Base-by-base conservation (phyloP, 1,140 invertebrate genomes). In the Plectus sambesii region DNA sequence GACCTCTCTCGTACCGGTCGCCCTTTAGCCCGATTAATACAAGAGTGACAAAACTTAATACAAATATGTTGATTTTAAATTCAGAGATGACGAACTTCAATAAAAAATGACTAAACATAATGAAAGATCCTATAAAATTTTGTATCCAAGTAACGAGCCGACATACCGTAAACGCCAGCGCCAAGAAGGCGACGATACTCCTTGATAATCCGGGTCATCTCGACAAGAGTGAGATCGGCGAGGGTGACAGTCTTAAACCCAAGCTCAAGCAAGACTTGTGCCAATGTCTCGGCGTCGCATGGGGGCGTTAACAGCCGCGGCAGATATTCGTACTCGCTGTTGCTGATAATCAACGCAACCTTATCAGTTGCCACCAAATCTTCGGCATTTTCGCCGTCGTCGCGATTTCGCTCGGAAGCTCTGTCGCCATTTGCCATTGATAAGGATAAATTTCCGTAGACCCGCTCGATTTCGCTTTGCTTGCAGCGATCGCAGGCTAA, bases 221-320 rank as follows among this genome's bases (percentile, higher is more conserved):
- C 72, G 15, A 51, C 58, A 36, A 70, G 61, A 2, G 69, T 73
- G 38, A 74, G 55, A 53, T 74, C 72, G 23, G 72, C 58, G 4
- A 74, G 53, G 4, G 71, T 71, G 2, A 74, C 70, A 42, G 73
- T 73, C 59, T 73, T 74, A 49, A 74, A 74, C 33, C 72, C 59
- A 27, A 74, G 48, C 44, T 59, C 51, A 36, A 61, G 52, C 27
- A 71, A 62, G 33, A 58, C 55, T 8, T 61, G 55, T 1, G 64
- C 63, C 19, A 67, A 49, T 12, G 63, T 67, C 50, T 69, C 61
- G 15, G 66, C 64, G 60, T 74, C 73, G 44, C 60, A 55, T 42
- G 61, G 62, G 2, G 73, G 71, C 20, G 73, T 74, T 17, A 53
- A 62, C 30, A 74, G 49, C 33, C 60, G 49, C 15, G 58, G 49